These are phyloP conservation scores for Takifugu rubripes DNA, from an alignment of 2,797 vertebrate genomes.

Conservation along the genomic window DNA sequence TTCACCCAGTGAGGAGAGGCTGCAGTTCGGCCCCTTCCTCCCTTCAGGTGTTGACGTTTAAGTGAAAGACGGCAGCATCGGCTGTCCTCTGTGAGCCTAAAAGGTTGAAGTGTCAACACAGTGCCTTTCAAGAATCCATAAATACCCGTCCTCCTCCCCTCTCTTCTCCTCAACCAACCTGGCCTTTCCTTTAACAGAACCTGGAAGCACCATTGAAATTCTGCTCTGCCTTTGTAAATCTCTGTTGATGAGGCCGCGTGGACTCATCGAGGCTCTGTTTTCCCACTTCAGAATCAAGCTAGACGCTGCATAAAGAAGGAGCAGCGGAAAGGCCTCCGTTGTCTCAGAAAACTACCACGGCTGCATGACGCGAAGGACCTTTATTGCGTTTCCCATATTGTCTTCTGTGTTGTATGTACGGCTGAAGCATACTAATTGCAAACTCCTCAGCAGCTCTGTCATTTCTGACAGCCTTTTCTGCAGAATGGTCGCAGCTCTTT, in stretches of 20 bases:
- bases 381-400: constrained; percentile 21
- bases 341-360: constrained; percentile 65
- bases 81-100: constrained; percentile 51
- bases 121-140: constrained; percentile 61
- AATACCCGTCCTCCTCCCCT: constrained; percentile 51
- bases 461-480: no score
- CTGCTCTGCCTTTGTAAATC: constrained; percentile 76
- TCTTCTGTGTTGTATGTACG: constrained; percentile 39
- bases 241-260: constrained; percentile 77
- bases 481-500: constrained; percentile 3
- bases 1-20: constrained; percentile 1
- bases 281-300: constrained; percentile 76
- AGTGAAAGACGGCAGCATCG: constrained; percentile 47
- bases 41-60: constrained; percentile 40
- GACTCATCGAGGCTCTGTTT: constrained; percentile 62
- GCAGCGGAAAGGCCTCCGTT: constrained; percentile 67
- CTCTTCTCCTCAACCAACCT: constrained; percentile 24
- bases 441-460: constrained; percentile 6
- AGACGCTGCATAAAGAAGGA: constrained; percentile 68
- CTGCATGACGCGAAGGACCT: constrained; percentile 36
- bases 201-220: constrained; percentile 79
- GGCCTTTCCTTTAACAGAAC: constrained; percentile 75
- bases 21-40: constrained; percentile 19
- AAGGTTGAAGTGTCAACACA: constrained; percentile 67
- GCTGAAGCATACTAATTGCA: constrained; percentile 24